A percentile compares a stretch with the other conserved stretches of the same genome.
Evolutionary conservation across 2,888 invertebrate species (phyloP).

Genomic region (Rhaphigaster nebulosa): DNA sequence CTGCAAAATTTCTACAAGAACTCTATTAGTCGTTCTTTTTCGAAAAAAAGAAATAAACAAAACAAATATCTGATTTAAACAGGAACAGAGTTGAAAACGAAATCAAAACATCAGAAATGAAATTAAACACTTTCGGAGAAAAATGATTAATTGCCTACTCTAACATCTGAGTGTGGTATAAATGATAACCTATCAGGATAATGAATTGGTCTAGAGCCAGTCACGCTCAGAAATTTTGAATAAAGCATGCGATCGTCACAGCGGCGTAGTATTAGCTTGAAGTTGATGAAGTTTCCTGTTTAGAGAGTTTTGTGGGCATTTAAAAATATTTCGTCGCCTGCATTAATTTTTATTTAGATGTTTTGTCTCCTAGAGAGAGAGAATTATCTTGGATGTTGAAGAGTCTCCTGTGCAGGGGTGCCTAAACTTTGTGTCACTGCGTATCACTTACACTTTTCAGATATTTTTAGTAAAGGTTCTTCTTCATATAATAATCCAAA

Average conservation of each 20-base stretch:
- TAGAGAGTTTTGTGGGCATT: neutral
- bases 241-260: neutral
- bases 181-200: neutral
- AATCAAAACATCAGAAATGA: slow-evolving; percentile 7
- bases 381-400: too few species aligned
- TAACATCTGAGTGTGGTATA: slow-evolving; percentile 4
- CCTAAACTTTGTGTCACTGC: too few species aligned
- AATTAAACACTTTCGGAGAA: neutral
- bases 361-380: too few species aligned
- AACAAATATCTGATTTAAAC: neutral
- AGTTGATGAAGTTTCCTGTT: neutral
- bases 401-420: too few species aligned
- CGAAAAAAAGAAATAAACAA: neutral
- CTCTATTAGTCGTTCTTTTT: neutral
- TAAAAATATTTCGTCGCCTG: neutral
- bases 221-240: neutral
- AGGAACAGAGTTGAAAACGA: neutral
- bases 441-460: too few species aligned
- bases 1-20: neutral
- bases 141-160: neutral
- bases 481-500: too few species aligned
- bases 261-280: neutral
- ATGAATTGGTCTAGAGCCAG: neutral
- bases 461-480: too few species aligned
- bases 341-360: neutral